Evolutionary conservation across 92 coral and sea anemone genomes (phyloP).

Genomic region (Actinernus sp.): DNA sequence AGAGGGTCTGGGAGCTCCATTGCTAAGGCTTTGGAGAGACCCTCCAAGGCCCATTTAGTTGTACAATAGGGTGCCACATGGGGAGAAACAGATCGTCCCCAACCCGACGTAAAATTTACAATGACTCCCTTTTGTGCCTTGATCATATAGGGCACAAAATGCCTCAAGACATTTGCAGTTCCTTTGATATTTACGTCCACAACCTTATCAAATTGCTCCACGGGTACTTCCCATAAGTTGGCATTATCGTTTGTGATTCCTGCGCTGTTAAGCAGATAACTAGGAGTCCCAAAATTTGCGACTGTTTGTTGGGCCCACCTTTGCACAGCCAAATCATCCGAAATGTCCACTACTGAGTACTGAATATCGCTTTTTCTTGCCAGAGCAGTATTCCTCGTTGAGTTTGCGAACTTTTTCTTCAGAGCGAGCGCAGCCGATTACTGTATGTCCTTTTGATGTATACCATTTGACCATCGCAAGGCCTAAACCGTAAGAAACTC

Average conservation of each 20-base stretch:
- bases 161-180: constrained; percentile 74
- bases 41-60: constrained; percentile 82
- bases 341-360: constrained; percentile 67
- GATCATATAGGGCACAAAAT: constrained; percentile 80
- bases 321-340: constrained; percentile 41
- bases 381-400: constrained; percentile 50
- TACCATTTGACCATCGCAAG: constrained; percentile 79
- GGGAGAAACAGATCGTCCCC: constrained; percentile 77
- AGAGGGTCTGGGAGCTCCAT: constrained; percentile 82
- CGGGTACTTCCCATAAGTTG: constrained; percentile 69
- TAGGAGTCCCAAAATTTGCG: constrained; percentile 73
- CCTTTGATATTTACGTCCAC: constrained; percentile 85
- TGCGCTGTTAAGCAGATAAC: constrained; percentile 76
- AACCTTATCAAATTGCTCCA: constrained; percentile 69
- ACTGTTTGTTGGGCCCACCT: constrained; percentile 58
- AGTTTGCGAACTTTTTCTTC: constrained; percentile 55
- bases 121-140: constrained; percentile 65
- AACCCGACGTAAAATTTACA: constrained; percentile 77
- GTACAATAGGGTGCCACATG: constrained; percentile 85
- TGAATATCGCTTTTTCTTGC: no score
- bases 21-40: constrained; percentile 85
- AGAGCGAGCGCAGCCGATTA: constrained; percentile 78
- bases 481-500: constrained; percentile 80
- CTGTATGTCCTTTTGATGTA: constrained; percentile 63
- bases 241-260: constrained; percentile 38